phyloP scores from a whole-genome alignment of 2,797 vertebrate genomes.

The Nyctalus aviator region DNA sequence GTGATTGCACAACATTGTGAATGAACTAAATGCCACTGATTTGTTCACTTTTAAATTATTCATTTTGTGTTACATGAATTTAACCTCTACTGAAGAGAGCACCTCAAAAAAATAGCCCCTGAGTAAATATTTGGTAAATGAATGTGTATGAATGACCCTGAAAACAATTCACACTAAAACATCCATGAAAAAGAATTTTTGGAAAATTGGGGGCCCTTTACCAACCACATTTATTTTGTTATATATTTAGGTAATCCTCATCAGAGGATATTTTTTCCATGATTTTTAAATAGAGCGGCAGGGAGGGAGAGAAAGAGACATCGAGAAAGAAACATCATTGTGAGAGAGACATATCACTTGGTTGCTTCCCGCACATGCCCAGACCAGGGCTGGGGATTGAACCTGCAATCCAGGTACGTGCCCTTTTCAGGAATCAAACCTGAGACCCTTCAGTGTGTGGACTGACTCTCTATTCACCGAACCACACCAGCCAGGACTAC shows the following conservation, averaged over 20 bases:
- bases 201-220: background rate
- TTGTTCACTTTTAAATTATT: background rate
- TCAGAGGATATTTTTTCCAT: too few relatives aligned
- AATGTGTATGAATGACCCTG: background rate
- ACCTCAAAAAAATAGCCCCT: background rate
- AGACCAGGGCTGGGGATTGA: too few relatives aligned
- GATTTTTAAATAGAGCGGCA: too few relatives aligned
- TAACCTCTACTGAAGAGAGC: background rate
- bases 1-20: background rate
- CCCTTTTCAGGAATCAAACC: too few relatives aligned
- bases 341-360: too few relatives aligned
- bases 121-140: background rate
- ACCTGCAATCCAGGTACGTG: too few relatives aligned
- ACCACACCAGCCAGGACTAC: background rate
- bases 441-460: too few relatives aligned
- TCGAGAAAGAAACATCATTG: too few relatives aligned
- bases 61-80: background rate
- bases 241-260: too few relatives aligned
- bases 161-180: background rate
- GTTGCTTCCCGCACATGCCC: too few relatives aligned
- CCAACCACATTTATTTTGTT: background rate
- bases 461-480: too few relatives aligned
- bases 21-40: background rate
- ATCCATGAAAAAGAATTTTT: conserved; percentile 15
- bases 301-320: too few relatives aligned